Percentiles rank a stretch among this genome's conserved stretches.
These are phyloP conservation scores for Enteromius thamalakanensis DNA, from an alignment of 2,797 vertebrate species.

Conservation along the genomic window DNA sequence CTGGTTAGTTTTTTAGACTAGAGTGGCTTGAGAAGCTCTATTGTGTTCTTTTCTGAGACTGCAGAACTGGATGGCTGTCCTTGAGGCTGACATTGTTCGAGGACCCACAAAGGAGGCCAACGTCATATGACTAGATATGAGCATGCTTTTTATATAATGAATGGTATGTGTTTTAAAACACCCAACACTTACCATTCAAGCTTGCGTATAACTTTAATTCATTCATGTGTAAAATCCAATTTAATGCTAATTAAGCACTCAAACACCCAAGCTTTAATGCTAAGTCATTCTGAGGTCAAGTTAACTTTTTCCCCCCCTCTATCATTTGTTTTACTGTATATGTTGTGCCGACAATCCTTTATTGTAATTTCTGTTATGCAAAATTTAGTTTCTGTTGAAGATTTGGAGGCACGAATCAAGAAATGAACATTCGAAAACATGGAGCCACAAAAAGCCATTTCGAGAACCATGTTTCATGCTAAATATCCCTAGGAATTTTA, in stretches of 20 bases:
- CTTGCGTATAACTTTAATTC: slow-evolving; percentile 5
- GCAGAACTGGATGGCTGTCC: slow-evolving; percentile 53
- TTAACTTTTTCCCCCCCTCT: not conserved
- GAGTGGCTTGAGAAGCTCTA: slow-evolving; percentile 47
- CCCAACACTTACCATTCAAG: not conserved
- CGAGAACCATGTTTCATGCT: not conserved
- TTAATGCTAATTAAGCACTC: not conserved
- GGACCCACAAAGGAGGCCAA: slow-evolving; percentile 42
- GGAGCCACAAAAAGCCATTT: not conserved
- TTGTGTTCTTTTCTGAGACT: slow-evolving; percentile 39
- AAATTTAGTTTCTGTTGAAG: not conserved
- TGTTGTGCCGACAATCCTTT: not conserved
- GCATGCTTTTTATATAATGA: slow-evolving; percentile 45
- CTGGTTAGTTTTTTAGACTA: slow-evolving; percentile 41
- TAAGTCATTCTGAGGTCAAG: not conserved
- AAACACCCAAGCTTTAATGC: not conserved
- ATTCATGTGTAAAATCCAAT: slow-evolving; percentile 1
- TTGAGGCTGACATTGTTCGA: slow-evolving; percentile 57
- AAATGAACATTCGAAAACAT: not conserved
- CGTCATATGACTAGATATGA: slow-evolving; percentile 55
- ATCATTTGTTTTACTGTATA: not conserved
- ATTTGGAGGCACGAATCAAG: not conserved
- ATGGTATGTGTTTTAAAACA: slow-evolving; percentile 8
- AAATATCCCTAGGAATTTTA: not conserved
- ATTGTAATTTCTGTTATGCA: not conserved